Evolutionary conservation across 2,797 vertebrate species (phyloP), one percentile per base, ranked within the genome.

Genomic region (Podarcis lilfordi): DNA sequence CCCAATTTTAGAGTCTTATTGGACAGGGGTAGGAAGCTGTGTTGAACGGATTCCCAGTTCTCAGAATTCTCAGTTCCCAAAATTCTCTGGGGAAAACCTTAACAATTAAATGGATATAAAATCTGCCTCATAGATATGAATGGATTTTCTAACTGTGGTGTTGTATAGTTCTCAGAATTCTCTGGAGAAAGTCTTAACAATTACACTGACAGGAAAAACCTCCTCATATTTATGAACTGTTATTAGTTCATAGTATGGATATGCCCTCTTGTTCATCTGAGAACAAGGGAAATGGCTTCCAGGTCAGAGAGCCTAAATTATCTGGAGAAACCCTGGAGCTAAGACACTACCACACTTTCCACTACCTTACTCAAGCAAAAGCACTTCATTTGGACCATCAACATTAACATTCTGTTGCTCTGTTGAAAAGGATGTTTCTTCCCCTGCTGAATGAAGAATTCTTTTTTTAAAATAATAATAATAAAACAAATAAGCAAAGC

Each of bases 401-500:
- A 43, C n/a, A 6, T 37, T 61, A 80, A 69, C 32, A 10, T 35
- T 8, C 81, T 55, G 27, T 59, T 85, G 32, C 72, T 80, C 37
- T 45, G 23, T 27, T 85, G 43, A 79, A 87, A 83, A 64, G 5
- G 45, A 35, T 68, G 43, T n/a, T 50, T 32, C 59, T 84, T 50
- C 66, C 80, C 9, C 23, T 21, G 74, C 50, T 86, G 66, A 68
- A 71, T 61, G 8, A 72, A 89, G 74, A 3, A 69, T 89, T 92
- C 43, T 37, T n/a, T 89, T 35, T 88, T 0, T 82, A 55, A 55
- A 55, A 15, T 15, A 50, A 50, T 15, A 50, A 50, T 50, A 50
- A 50, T 4, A 55, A 55, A 88, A 85, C 72, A 88, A 43, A 23
- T 55, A 80, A 86, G 11, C 59, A 89, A 85, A 88, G 80, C 71